Evolutionary conservation across 2,888 invertebrate species (phyloP).

Genomic region (Bruchidius siliquastri): DNA sequence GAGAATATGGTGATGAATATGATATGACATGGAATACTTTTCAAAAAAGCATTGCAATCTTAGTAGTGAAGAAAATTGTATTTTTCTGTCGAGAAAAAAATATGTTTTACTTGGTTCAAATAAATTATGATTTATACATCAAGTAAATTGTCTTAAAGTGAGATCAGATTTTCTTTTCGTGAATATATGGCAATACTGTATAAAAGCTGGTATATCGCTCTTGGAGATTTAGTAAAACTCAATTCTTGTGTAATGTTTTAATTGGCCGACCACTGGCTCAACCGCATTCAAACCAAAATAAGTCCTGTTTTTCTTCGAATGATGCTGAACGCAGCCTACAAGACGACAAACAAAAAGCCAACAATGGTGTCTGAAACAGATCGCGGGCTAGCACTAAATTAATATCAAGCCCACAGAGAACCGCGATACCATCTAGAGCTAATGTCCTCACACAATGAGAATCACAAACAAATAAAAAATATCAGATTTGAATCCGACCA

Average conservation of each 20-base stretch:
- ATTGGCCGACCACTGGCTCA: neutral
- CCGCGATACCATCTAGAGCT: slow-evolving; percentile 44
- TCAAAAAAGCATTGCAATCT: too few relatives aligned
- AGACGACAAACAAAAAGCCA: neutral
- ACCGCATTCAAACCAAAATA: neutral
- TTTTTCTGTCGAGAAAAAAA: too few relatives aligned
- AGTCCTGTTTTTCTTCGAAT: neutral
- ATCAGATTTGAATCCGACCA: slow-evolving; percentile 45
- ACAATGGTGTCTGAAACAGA: slow-evolving; percentile 34
- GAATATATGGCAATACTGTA: too few relatives aligned
- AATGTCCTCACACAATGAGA: slow-evolving; percentile 48
- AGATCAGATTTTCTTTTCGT: too few relatives aligned
- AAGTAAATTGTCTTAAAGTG: too few relatives aligned
- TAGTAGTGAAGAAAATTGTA: too few relatives aligned
- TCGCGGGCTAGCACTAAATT: slow-evolving; percentile 43
- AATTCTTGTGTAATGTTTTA: neutral
- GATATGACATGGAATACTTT: too few relatives aligned
- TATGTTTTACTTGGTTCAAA: too few relatives aligned
- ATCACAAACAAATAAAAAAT: slow-evolving; percentile 44
- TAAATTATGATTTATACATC: too few relatives aligned
- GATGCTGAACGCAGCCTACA: neutral
- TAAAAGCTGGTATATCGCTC: too few relatives aligned
- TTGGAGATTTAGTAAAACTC: too few relatives aligned
- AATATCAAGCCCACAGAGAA: slow-evolving; percentile 43
- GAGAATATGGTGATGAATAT: too few relatives aligned